Percentiles rank a stretch among this genome's conserved stretches.
These are phyloP conservation scores for Strigamia crassipes DNA, from an alignment of 2,888 invertebrate genomes.

Conservation along the genomic window DNA sequence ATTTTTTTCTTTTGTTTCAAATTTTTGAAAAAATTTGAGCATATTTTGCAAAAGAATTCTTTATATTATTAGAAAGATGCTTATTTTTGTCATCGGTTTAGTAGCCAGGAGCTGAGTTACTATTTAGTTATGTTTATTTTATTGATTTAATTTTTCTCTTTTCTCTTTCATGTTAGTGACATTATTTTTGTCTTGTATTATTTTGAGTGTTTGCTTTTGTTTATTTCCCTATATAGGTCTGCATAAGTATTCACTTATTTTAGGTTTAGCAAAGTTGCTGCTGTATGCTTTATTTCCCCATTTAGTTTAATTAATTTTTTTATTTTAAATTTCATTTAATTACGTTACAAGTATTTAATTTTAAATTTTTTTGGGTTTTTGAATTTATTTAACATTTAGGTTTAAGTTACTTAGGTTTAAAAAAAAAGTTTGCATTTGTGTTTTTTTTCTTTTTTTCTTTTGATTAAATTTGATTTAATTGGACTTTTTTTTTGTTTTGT, in stretches of 20 bases:
- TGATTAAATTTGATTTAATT: constrained; percentile 38
- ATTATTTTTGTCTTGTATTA: constrained; percentile 45
- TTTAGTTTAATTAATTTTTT: constrained; percentile 31
- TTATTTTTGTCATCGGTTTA: constrained; percentile 31
- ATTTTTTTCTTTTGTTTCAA: neutral
- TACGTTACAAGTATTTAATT: neutral
- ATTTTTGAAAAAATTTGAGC: constrained; percentile 14
- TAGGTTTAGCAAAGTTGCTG: constrained; percentile 39
- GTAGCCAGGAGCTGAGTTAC: constrained; percentile 39
- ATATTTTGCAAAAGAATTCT: constrained; percentile 20
- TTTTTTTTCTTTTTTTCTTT: constrained; percentile 39
- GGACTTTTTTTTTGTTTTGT: constrained; percentile 25
- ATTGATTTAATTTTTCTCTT: neutral
- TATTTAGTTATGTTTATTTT: constrained; percentile 23
- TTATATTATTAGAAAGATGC: constrained; percentile 2
- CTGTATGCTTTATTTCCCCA: constrained; percentile 35
- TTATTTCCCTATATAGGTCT: constrained; percentile 36
- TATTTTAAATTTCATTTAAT: too few relatives aligned
- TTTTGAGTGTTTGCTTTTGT: constrained; percentile 43
- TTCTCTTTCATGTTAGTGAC: constrained; percentile 31
- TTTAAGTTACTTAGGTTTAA: constrained; percentile 29
- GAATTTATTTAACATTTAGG: constrained; percentile 4
- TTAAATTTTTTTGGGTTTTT: neutral
- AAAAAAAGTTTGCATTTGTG: constrained; percentile 16
- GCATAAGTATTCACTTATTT: neutral